Conservation (phyloP, 2,113 vertebrate species). For the Furnarius figulus region DNA sequence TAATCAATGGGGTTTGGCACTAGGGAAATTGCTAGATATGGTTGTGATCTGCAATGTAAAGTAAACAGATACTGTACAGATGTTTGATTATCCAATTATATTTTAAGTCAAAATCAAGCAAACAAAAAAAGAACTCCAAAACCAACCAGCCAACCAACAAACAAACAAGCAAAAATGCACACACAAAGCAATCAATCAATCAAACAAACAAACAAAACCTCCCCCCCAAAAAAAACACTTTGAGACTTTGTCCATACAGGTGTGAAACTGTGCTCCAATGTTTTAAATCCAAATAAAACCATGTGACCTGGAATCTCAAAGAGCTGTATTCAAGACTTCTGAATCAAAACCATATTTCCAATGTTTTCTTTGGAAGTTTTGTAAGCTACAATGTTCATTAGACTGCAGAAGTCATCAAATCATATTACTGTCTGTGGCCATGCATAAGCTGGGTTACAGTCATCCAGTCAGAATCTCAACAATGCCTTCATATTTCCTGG, state of each 20-base stretch:
- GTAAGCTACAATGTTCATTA: not conserved
- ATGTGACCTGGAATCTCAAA: not conserved
- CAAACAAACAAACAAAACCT: not conserved
- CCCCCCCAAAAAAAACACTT: not conserved
- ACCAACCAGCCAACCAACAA: too few relatives aligned
- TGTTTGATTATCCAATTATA: not conserved
- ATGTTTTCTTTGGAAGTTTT: not conserved
- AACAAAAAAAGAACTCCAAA: not conserved
- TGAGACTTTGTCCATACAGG: not conserved
- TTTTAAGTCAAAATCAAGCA: not conserved
- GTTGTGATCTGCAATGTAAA: not conserved
- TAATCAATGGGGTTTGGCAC: not conserved
- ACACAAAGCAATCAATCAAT: not conserved
- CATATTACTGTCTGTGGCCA: not conserved
- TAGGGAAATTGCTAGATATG: not conserved
- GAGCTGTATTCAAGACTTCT: not conserved
- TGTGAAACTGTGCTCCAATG: not conserved
- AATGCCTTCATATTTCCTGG: not conserved
- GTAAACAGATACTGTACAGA: not conserved
- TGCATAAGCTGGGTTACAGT: not conserved
- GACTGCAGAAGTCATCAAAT: not conserved
- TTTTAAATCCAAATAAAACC: not conserved
- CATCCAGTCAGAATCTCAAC: not conserved
- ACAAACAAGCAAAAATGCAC: too few relatives aligned
- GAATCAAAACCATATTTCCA: not conserved